Conservation (phyloP, 2,113 vertebrate species). For the Leiothrix lutea region DNA sequence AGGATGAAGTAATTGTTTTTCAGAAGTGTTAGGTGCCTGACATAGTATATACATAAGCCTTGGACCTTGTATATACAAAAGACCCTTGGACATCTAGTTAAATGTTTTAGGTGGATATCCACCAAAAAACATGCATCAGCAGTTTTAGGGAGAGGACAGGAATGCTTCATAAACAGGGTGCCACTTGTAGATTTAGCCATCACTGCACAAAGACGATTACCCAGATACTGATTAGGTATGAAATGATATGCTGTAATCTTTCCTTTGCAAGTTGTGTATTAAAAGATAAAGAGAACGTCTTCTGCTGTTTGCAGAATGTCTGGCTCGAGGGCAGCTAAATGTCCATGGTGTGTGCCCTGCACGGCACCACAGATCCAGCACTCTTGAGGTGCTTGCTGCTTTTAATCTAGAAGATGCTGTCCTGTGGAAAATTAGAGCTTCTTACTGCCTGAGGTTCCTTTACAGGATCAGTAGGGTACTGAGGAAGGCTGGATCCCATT, state of each 20-base stretch:
- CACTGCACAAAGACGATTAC: background rate
- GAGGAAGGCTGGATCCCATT: background rate
- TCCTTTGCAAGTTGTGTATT: background rate
- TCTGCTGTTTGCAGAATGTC: background rate
- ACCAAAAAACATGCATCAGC: background rate
- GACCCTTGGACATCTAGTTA: background rate
- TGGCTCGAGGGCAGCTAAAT: background rate
- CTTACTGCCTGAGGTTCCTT: background rate
- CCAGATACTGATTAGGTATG: background rate
- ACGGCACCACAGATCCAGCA: rapidly evolving
- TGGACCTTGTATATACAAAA: background rate
- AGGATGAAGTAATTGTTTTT: background rate
- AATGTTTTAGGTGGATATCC: background rate
- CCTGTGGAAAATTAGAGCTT: background rate
- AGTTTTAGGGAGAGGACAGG: background rate
- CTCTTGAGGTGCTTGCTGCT: background rate
- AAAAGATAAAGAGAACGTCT: background rate
- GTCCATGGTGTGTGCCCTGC: background rate
- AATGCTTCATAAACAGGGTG: background rate
- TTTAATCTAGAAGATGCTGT: background rate
- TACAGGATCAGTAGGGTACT: background rate
- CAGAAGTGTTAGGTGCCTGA: background rate
- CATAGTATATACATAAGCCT: background rate
- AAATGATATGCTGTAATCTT: background rate
- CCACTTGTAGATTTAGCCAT: background rate